phyloP scores from a whole-genome alignment of 2,797 vertebrate genomes.

The Eremophila alpestris region DNA sequence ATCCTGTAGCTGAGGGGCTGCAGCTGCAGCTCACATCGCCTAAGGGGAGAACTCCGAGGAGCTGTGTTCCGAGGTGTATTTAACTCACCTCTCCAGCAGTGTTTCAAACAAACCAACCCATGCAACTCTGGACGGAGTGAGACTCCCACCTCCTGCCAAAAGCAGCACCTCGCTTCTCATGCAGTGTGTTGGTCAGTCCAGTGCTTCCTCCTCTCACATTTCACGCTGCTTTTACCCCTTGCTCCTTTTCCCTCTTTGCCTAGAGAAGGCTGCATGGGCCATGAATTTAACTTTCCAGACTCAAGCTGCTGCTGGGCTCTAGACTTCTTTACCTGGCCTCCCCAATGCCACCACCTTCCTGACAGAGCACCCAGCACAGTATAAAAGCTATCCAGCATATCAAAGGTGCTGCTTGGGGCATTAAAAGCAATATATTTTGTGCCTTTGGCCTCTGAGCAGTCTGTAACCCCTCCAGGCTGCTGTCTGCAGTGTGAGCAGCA shows the following conservation, averaged over 20 bases:
- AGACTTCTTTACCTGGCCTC: not conserved
- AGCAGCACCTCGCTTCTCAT: not conserved
- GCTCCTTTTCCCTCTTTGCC: not conserved
- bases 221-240: accelerated
- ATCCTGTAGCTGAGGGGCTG: not conserved
- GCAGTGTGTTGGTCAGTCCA: not conserved
- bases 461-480: not conserved
- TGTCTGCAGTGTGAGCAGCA: not conserved
- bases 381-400: not conserved
- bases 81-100: not conserved
- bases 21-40: not conserved
- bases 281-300: not conserved
- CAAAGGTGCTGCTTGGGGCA: not conserved
- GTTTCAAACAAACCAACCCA: not conserved
- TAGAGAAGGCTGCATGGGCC: not conserved
- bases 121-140: not conserved
- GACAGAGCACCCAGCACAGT: not conserved
- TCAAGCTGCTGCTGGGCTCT: not conserved
- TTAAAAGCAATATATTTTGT: not conserved
- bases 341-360: not conserved
- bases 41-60: not conserved
- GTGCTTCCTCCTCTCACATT: not conserved
- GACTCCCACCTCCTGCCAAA: not conserved
- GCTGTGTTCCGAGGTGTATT: accelerated
- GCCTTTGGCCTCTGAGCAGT: not conserved